phyloP scores from a whole-genome alignment of 2,113 vertebrate species.

The Todiramphus chloris region DNA sequence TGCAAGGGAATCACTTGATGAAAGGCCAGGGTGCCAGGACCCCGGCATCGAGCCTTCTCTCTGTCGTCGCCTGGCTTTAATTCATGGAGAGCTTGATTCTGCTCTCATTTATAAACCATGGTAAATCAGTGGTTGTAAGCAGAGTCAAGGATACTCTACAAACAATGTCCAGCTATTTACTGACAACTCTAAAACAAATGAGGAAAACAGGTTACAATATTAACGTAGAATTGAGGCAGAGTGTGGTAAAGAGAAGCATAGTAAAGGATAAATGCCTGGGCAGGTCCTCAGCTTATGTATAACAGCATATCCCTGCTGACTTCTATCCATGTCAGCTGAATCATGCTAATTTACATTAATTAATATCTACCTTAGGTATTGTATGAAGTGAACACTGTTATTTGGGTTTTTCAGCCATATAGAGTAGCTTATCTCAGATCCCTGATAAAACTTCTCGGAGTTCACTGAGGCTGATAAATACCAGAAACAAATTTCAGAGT shows the following conservation, averaged over 20 bases:
- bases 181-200: not conserved
- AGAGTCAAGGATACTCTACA: not conserved
- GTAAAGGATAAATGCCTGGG: not conserved
- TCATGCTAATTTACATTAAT: not conserved
- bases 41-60: not conserved
- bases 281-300: not conserved
- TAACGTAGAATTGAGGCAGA: not conserved
- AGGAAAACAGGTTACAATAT: not conserved
- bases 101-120: not conserved
- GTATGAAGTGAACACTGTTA: not conserved
- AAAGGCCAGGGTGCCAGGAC: not conserved
- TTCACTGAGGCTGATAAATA: not conserved
- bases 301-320: not conserved
- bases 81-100: not conserved
- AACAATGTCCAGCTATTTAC: not conserved
- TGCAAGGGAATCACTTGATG: not conserved
- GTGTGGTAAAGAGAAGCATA: not conserved
- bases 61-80: not conserved
- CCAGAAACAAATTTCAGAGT: not conserved
- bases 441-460: not conserved
- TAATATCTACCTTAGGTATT: not conserved
- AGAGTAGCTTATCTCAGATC: not conserved
- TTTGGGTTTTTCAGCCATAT: not conserved
- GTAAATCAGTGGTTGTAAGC: not conserved
- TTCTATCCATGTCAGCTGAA: not conserved